Base-by-base conservation (phyloP, 2,888 invertebrate species). In the Parochlus steinenii region DNA sequence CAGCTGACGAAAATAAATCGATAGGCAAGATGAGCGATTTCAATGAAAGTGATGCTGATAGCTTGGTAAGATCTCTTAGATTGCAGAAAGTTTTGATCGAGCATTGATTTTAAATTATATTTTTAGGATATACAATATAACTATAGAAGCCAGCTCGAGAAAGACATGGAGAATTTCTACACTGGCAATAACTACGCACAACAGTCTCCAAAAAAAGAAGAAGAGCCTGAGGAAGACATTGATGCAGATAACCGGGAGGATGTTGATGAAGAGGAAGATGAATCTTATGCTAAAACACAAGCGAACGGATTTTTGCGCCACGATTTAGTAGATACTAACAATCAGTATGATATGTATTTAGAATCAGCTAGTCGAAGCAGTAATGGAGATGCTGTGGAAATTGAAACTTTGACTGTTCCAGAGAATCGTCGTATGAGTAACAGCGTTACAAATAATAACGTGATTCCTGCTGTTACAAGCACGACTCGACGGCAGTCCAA, bases 1-100 rank as follows among this genome's bases (percentile, higher is more conserved):
- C 78, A 31, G 71, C 65, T 16, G 66, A 68, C 43, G 65, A 67
- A 45, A 71, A 73, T 42, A 69, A 69, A 43, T 55, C 65, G 41
- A 49, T 56, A 44, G 61, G 61, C 45, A 55, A 58, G 40, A 52
- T 36, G 24, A 36, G 36, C 23, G 36, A 36, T 22, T 36, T 36
- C 20, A 36, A 58, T 43, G 54, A 54, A 45, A 58, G 58, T 42
- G 58, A 58, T 45, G 55, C 53, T 41, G 58, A 58, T 45, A 58
- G 58, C 45, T 52, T 58, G 48, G 58, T 58, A 49, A 53, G 53
- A 22, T 5, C 12, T 8, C n/a, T n/a, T n/a, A n/a, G n/a, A n/a
- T n/a, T n/a, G n/a, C n/a, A 27, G 23, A 4, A 7, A 6, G 12
- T 11, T 25, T 12, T 7, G 5, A 26, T 10, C 26, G 5, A 8